phyloP scores from a whole-genome alignment of 2,113 vertebrate species.

The Eudorcas thomsonii region DNA sequence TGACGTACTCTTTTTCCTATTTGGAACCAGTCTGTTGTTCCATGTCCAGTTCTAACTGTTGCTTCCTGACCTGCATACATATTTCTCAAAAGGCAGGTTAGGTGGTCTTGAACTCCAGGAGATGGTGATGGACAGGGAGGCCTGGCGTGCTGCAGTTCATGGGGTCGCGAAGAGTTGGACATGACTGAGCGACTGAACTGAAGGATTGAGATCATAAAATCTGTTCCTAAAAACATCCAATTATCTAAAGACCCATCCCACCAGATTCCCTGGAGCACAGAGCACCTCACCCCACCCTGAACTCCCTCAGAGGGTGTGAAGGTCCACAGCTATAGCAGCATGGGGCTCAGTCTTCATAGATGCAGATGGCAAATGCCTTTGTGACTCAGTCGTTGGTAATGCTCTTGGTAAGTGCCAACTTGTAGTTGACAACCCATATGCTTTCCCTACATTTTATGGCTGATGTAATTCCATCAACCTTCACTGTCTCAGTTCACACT shows the following conservation, averaged over 20 bases:
- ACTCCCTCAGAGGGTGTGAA: not conserved
- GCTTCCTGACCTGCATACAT: too few relatives aligned
- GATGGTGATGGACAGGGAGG: too few relatives aligned
- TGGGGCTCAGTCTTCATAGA: not conserved
- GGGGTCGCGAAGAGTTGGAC: too few relatives aligned
- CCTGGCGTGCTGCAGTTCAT: too few relatives aligned
- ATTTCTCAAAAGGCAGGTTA: too few relatives aligned
- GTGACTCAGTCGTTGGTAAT: accelerated
- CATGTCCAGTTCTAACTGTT: too few relatives aligned
- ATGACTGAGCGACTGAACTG: too few relatives aligned
- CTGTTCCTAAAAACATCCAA: not conserved
- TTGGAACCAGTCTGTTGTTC: too few relatives aligned
- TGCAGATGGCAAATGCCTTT: not conserved
- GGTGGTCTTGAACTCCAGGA: too few relatives aligned
- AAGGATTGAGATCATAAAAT: not conserved
- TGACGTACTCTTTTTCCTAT: too few relatives aligned
- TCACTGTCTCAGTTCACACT: not conserved
- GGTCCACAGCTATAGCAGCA: not conserved
- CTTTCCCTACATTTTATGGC: not conserved
- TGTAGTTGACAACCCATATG: not conserved
- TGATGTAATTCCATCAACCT: not conserved
- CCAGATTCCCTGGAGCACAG: not conserved
- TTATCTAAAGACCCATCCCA: not conserved
- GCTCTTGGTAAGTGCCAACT: not conserved
- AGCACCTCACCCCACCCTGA: not conserved